phyloP scores from a whole-genome alignment of 2,113 vertebrate species.

The Brienomyrus longianalis region DNA sequence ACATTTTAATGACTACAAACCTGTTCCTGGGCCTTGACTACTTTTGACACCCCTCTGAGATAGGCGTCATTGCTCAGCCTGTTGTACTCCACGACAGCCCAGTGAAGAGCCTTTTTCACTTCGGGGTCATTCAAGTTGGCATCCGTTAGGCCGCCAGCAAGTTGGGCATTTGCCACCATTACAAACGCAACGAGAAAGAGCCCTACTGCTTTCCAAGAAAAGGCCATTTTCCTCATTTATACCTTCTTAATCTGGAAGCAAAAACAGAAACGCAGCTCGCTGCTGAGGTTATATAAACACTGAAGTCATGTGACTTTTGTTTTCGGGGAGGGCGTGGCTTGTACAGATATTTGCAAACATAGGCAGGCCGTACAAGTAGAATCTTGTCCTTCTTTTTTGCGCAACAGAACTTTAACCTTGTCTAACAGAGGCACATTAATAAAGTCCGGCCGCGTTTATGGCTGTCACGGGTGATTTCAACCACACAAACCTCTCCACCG shows the following conservation, averaged over 20 bases:
- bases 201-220: slow-evolving; percentile 32
- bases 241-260: not conserved
- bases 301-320: not conserved
- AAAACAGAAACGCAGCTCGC: not conserved
- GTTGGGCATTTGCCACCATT: fast-evolving
- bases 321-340: not conserved
- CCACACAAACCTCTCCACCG: too few relatives aligned
- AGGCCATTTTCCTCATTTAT: not conserved
- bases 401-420: not conserved
- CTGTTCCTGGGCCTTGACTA: not conserved
- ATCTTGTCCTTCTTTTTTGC: not conserved
- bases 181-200: slow-evolving; percentile 21
- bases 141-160: slow-evolving; percentile 31
- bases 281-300: not conserved
- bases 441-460: too few relatives aligned
- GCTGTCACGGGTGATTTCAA: too few relatives aligned
- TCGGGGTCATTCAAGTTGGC: not conserved
- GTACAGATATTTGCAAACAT: not conserved
- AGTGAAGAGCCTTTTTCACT: slow-evolving; percentile 50
- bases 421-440: not conserved
- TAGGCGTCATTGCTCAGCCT: slow-evolving; percentile 58
- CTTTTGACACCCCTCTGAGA: slow-evolving; percentile 37
- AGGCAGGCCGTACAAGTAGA: not conserved
- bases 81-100: slow-evolving; percentile 71
- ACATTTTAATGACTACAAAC: not conserved